Evolutionary conservation across 2,888 invertebrate genomes (phyloP).

Genomic region (Sisyra nigra): DNA sequence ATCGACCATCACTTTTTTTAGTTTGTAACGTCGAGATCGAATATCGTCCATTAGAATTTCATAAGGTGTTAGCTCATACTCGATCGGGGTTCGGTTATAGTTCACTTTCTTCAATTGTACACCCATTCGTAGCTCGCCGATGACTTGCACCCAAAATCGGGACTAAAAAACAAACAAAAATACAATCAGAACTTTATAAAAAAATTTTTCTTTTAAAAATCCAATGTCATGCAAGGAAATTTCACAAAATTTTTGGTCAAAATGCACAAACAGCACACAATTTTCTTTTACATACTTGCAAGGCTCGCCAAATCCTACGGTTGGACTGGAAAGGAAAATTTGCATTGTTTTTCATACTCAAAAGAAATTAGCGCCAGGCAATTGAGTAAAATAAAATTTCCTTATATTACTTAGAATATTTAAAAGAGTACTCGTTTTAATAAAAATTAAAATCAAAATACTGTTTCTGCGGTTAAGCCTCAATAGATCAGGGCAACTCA

Average conservation of each 20-base stretch:
- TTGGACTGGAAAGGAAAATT: slow-evolving; percentile 35
- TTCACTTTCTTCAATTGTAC: slow-evolving; percentile 85
- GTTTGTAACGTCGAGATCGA: slow-evolving; percentile 71
- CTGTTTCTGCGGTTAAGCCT: too few species aligned
- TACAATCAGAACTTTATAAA: slow-evolving; percentile 3
- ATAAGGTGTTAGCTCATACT: slow-evolving; percentile 89
- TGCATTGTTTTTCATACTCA: neutral
- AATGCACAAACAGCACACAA: slow-evolving; percentile 2
- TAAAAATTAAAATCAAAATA: too few species aligned
- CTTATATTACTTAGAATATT: too few species aligned
- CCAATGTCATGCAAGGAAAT: neutral
- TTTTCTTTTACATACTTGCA: slow-evolving; percentile 49
- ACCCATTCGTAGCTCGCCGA: slow-evolving; percentile 78
- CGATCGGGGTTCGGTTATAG: slow-evolving; percentile 59
- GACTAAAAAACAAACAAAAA: slow-evolving; percentile 41
- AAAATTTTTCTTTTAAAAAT: neutral
- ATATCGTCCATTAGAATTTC: slow-evolving; percentile 96
- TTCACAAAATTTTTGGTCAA: neutral
- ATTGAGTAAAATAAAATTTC: too few species aligned
- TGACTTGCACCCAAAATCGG: slow-evolving; percentile 90
- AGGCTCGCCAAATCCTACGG: slow-evolving; percentile 61
- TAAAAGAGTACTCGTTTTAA: too few species aligned
- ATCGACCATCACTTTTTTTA: slow-evolving; percentile 73
- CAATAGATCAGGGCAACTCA: too few species aligned
- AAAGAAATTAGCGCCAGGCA: neutral